Evolutionary conservation across 2,113 vertebrate genomes (phyloP).

Genomic region (Piaya cayana): DNA sequence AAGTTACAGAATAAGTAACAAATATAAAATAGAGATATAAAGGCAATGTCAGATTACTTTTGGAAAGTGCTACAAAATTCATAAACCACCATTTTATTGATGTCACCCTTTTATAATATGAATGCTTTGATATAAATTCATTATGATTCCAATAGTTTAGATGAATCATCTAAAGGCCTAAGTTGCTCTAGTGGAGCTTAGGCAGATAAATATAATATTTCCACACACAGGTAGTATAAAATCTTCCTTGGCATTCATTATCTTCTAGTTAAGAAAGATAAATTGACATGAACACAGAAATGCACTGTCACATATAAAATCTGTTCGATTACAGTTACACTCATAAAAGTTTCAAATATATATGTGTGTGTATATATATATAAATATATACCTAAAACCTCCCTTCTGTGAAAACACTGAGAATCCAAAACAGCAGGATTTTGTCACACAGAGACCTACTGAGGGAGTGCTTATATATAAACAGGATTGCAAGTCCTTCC

Average conservation of each 20-base stretch:
- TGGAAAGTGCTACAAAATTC: neutral
- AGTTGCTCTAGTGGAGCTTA: neutral
- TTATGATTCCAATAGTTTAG: neutral
- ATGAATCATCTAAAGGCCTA: neutral
- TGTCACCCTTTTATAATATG: neutral
- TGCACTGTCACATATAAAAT: neutral
- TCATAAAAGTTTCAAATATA: neutral
- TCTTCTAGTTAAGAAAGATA: neutral
- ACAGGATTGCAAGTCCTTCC: neutral
- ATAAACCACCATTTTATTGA: neutral
- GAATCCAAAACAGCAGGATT: neutral
- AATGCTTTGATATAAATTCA: neutral
- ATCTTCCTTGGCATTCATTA: neutral
- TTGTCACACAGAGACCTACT: neutral
- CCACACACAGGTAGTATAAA: neutral
- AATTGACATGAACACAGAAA: neutral
- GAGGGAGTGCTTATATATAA: neutral
- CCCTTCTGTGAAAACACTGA: neutral
- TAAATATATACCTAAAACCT: neutral
- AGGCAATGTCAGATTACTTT: neutral
- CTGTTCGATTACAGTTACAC: neutral
- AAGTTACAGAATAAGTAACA: neutral
- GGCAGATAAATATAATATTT: neutral
- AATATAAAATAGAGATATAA: neutral
- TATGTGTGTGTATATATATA: too few relatives aligned